Percentiles rank a stretch among this genome's conserved stretches.
Conservation (phyloP, 64 coral and sea anemone genomes). For the Stylophora pistillata region DNA sequence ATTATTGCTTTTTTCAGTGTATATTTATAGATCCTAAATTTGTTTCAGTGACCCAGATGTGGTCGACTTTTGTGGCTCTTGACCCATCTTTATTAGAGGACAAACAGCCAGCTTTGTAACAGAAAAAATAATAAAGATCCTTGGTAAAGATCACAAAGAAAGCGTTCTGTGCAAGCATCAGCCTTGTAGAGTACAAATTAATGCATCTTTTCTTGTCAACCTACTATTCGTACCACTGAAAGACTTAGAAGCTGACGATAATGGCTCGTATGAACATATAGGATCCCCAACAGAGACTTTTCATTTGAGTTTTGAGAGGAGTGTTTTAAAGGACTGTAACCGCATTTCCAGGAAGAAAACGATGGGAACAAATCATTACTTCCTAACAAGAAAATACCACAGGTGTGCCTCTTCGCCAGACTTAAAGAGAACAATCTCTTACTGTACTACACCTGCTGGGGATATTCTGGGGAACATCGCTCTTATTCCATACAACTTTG, state of each 20-base stretch:
- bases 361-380: conserved; percentile 23
- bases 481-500: conserved; percentile 33
- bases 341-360: background rate
- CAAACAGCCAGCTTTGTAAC: background rate
- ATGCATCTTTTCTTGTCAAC: conserved; percentile 47
- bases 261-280: conserved; percentile 33
- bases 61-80: background rate
- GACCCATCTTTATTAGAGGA: conserved; percentile 24
- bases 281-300: conserved; percentile 30
- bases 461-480: conserved; percentile 25
- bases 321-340: background rate
- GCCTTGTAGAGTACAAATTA: conserved; percentile 54
- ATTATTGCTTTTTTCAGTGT: conserved; percentile 3
- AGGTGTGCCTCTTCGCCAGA: conserved; percentile 22
- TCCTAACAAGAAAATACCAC: conserved; percentile 31
- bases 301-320: background rate
- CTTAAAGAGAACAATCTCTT: conserved; percentile 44
- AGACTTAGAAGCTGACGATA: conserved; percentile 30
- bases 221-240: conserved; percentile 14
- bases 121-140: conserved; percentile 29
- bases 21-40: conserved; percentile 11
- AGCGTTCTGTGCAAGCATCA: conserved; percentile 52
- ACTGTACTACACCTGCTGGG: conserved; percentile 20
- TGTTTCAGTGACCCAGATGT: conserved; percentile 21
- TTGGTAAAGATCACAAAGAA: background rate